Conservation (phyloP, 2,113 vertebrate genomes). For the Syngnathus floridae region DNA sequence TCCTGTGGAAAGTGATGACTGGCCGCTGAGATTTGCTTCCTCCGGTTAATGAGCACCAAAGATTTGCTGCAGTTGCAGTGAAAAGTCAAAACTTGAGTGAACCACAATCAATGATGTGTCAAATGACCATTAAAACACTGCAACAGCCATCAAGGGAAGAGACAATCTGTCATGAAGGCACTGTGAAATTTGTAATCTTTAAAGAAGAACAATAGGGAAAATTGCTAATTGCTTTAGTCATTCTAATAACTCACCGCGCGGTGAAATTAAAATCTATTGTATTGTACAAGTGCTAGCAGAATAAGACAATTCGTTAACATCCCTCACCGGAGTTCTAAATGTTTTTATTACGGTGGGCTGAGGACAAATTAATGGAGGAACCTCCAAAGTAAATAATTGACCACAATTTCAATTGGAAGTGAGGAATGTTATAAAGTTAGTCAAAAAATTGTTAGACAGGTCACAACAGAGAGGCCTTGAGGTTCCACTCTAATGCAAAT, state of each 20-base stretch:
- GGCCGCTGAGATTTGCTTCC: constrained; percentile 14
- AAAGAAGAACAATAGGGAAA: background rate
- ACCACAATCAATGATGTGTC: constrained; percentile 33
- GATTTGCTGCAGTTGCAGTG: constrained; percentile 21
- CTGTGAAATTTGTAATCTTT: background rate
- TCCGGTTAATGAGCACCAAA: constrained; percentile 20
- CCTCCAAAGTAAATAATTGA: background rate
- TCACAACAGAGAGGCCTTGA: no score
- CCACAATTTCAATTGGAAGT: no score
- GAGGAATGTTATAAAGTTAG: no score
- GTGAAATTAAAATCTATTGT: constrained; percentile 22
- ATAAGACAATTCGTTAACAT: background rate
- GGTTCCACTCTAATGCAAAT: background rate
- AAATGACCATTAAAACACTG: constrained; percentile 9
- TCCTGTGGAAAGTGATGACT: constrained; percentile 16
- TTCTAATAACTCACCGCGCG: constrained; percentile 32
- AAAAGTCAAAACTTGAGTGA: constrained; percentile 17
- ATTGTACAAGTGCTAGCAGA: background rate
- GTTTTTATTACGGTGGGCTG: background rate
- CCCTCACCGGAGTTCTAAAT: background rate
- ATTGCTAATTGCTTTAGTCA: constrained; percentile 2
- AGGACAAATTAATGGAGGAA: background rate
- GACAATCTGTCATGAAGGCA: background rate
- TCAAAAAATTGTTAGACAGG: no score
- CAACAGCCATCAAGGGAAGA: background rate